A percentile compares a stretch with the other conserved stretches of the same genome.
Conservation (phyloP, 2,113 vertebrate genomes). For the Vombatus ursinus region DNA sequence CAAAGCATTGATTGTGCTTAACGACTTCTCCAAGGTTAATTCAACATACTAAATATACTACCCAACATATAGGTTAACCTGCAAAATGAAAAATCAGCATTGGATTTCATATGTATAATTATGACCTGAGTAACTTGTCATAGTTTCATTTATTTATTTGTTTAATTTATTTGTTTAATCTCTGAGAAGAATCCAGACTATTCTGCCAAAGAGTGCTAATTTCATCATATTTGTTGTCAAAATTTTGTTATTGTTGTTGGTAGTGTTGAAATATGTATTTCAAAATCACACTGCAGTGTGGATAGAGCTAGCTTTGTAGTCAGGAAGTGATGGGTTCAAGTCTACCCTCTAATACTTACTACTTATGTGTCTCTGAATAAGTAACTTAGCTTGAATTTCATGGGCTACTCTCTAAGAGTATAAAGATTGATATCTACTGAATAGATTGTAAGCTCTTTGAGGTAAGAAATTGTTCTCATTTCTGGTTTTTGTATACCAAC, state of each 20-base stretch:
- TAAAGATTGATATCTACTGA: not conserved
- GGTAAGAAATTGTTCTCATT: not conserved
- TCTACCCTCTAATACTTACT: not conserved
- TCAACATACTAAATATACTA: slow-evolving; percentile 39
- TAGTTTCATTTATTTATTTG: slow-evolving; percentile 25
- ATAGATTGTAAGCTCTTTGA: not conserved
- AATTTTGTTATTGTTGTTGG: not conserved
- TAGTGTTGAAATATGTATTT: not conserved
- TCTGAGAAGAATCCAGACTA: not conserved
- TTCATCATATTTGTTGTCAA: not conserved
- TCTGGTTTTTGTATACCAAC: not conserved
- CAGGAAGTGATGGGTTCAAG: not conserved
- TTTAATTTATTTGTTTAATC: not conserved
- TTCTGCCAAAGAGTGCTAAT: not conserved
- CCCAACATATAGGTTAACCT: slow-evolving; percentile 55
- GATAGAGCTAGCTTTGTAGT: no score
- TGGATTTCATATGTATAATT: not conserved
- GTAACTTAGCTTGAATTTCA: not conserved
- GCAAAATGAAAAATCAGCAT: slow-evolving; percentile 36
- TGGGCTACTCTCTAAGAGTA: not conserved
- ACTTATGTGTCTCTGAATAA: not conserved
- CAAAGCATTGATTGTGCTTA: slow-evolving; percentile 63
- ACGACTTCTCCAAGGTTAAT: not conserved
- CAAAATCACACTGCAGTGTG: no score
- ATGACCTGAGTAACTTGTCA: not conserved